Evolutionary conservation across 2,113 vertebrate genomes (phyloP).

Genomic region (Leptodactylus fuscus): DNA sequence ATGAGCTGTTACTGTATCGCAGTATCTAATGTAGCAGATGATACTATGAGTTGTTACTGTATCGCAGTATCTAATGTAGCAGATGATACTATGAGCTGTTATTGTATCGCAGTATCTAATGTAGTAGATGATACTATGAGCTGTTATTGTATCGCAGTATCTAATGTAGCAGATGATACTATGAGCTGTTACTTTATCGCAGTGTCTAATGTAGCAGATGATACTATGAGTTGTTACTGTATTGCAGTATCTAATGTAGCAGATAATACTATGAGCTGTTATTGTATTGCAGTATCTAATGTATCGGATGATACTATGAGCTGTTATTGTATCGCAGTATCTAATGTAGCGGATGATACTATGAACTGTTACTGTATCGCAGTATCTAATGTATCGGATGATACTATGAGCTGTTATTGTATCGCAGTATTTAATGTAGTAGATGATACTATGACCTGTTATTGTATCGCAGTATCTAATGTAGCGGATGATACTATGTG

Average conservation of each 20-base stretch:
- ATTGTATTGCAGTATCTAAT: background rate
- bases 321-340: no score
- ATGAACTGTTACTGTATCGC: no score
- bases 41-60: background rate
- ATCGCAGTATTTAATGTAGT: no score
- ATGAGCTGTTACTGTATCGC: background rate
- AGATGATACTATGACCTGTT: no score
- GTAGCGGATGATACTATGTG: no score
- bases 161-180: background rate
- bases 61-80: background rate
- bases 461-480: no score
- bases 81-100: background rate
- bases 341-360: no score
- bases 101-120: background rate
- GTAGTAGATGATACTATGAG: background rate
- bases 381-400: no score
- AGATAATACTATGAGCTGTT: background rate
- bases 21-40: background rate
- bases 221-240: background rate
- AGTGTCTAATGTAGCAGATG: background rate
- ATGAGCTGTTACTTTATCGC: background rate
- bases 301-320: no score
- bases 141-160: background rate
- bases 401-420: no score
- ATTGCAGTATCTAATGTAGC: background rate